phyloP scores from a whole-genome alignment of 2,888 invertebrate species.

The Neoscelio sp. region DNA sequence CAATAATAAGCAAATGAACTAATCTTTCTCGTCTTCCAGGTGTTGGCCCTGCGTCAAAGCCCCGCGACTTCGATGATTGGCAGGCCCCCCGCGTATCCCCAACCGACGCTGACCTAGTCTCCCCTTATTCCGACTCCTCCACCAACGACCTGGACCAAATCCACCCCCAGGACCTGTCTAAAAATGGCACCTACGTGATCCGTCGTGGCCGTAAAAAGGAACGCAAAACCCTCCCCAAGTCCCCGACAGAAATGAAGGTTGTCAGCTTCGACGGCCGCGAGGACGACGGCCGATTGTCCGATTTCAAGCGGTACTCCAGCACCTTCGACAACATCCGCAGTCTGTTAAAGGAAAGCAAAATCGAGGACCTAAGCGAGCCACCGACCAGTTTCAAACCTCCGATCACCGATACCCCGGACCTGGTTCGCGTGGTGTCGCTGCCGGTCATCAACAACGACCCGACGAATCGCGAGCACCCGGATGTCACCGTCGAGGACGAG shows the following conservation, averaged over 20 bases:
- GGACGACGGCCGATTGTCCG: constrained; percentile 84
- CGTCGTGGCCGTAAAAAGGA: constrained; percentile 88
- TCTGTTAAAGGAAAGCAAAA: constrained; percentile 88
- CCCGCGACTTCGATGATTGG: constrained; percentile 89
- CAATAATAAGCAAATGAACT: no score
- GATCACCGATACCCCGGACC: constrained; percentile 86
- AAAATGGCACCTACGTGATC: constrained; percentile 92
- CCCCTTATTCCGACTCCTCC: constrained; percentile 88
- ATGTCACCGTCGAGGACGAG: constrained; percentile 76
- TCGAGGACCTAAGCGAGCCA: constrained; percentile 80
- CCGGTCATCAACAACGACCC: constrained; percentile 86
- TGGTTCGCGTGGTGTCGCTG: constrained; percentile 88
- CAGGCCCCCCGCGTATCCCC: constrained; percentile 88
- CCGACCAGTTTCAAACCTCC: constrained; percentile 81
- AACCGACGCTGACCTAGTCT: constrained; percentile 88
- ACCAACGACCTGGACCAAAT: constrained; percentile 81
- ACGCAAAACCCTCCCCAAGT: constrained; percentile 87
- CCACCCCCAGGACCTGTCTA: constrained; percentile 84
- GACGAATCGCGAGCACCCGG: constrained; percentile 84
- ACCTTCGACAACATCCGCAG: constrained; percentile 92
- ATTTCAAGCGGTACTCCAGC: constrained; percentile 89
- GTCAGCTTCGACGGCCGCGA: constrained; percentile 84
- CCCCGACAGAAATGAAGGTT: constrained; percentile 84
- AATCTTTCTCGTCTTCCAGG: constrained; percentile 82
- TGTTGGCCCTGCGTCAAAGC: constrained; percentile 89